phyloP scores from a whole-genome alignment of 2,888 invertebrate species.

The Zhuqinia jingwanae region DNA sequence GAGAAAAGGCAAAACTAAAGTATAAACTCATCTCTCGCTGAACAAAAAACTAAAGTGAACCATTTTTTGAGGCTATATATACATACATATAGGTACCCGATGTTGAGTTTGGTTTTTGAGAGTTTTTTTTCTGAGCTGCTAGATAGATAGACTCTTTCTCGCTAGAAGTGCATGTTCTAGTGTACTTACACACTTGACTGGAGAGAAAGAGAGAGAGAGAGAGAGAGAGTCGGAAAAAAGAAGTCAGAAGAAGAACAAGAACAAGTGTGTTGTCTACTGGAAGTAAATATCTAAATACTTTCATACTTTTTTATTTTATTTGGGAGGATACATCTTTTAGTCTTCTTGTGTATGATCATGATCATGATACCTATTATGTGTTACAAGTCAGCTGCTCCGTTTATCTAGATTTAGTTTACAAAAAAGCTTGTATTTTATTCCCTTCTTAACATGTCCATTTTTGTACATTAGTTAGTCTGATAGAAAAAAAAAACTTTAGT shows the following conservation, averaged over 20 bases:
- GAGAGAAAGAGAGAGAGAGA: conserved; percentile 7
- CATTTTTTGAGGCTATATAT: background rate
- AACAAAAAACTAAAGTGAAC: background rate
- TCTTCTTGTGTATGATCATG: background rate
- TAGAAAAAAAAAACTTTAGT: too few relatives aligned
- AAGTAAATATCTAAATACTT: conserved; percentile 29
- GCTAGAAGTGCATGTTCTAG: conserved; percentile 36
- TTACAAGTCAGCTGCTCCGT: too few relatives aligned
- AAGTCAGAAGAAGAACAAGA: conserved; percentile 8
- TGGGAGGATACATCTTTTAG: background rate
- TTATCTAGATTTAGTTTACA: background rate
- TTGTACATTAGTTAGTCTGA: conserved; percentile 13
- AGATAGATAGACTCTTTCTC: too few relatives aligned
- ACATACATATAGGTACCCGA: too few relatives aligned
- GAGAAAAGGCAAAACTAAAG: conserved; percentile 13
- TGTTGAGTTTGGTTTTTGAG: conserved; percentile 29
- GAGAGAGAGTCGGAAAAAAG: background rate
- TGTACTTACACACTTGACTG: conserved; percentile 62
- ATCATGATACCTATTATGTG: too few relatives aligned
- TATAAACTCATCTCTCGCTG: background rate
- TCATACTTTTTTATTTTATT: conserved; percentile 11
- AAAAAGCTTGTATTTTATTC: background rate
- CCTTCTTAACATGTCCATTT: conserved; percentile 48
- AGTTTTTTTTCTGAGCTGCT: too few relatives aligned
- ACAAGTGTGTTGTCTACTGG: conserved; percentile 40